These are phyloP conservation scores for Thymelicus acteon DNA, from an alignment of 2,888 invertebrate species.

Conservation along the genomic window DNA sequence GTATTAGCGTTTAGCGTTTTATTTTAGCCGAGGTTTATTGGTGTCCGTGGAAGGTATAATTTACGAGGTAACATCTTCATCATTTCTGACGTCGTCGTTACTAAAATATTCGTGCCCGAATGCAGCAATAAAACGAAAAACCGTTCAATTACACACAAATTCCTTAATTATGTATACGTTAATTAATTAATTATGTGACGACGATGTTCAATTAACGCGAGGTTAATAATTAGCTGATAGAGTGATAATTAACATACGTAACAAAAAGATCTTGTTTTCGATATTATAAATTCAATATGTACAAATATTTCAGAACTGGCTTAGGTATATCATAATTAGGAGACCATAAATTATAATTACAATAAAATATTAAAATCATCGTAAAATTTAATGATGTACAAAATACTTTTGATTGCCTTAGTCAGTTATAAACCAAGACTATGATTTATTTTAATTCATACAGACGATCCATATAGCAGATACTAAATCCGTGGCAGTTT, in stretches of 20 bases:
- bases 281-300: conserved; percentile 49
- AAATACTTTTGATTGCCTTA: conserved; percentile 45
- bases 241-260: conserved; percentile 67
- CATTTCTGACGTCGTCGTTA: conserved; percentile 58
- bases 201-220: conserved; percentile 73
- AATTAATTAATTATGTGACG: conserved; percentile 78
- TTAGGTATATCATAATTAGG: conserved; percentile 54
- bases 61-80: conserved; percentile 52
- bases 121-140: conserved; percentile 67
- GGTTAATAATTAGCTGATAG: conserved; percentile 73
- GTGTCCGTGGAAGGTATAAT: conserved; percentile 66
- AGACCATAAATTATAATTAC: conserved; percentile 64
- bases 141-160: conserved; percentile 67
- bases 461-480: no score
- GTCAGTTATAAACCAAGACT: no score
- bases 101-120: conserved; percentile 62
- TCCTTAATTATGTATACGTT: conserved; percentile 69
- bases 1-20: no score
- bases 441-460: no score
- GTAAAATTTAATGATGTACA: conserved; percentile 56
- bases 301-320: conserved; percentile 58
- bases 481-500: no score
- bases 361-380: conserved; percentile 58
- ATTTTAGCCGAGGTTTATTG: conserved; percentile 53
- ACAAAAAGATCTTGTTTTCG: conserved; percentile 50